Evolutionary conservation across 2,888 invertebrate genomes (phyloP), one percentile per base, ranked within the genome.

Genomic region (Caprella mutica): DNA sequence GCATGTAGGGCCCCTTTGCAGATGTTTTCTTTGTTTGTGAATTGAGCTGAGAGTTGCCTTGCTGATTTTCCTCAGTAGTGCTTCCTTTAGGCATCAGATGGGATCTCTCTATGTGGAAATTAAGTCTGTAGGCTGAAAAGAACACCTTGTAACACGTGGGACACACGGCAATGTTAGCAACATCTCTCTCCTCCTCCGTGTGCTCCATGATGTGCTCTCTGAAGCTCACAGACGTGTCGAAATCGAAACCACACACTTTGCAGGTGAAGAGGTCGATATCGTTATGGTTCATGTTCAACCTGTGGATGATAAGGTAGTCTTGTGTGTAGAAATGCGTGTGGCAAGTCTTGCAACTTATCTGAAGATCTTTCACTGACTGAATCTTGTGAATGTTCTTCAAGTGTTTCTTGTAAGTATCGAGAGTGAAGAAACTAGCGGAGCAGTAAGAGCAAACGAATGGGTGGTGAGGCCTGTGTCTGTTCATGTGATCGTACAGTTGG

Each of bases 401-500:
- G 23, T 63, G 63, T 30, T 63, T 63, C 43, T 63, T 63, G 29
- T 63, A 63, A 14, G 59, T 59, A 42, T 63, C 57, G 50, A 59
- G 59, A 30, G 59, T 63, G 21, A 54, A 57, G 12, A 63, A 40
- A 19, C 54, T 56, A 24, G 52, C 51, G 12, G 38, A 27, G 38
- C 63, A 63, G 44, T 33, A 52, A 40, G 59, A 48, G 46, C 63
- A 63, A 23, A 54, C 55, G 52, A 57, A 63, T n/a, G 63, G 63
- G 19, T 52, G 55, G 24, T 57, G 59, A 14, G 46, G 35, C 23
- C 63, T 54, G 35, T 63, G 63, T 12, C 54, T 54, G 40, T 63
- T 63, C 63, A 63, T 63, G 29, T 63, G 63, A 42, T 63, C 63
- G 44, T 56, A 63, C 29, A 63, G 52, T 46, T 63, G 59, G 39